phyloP scores from a whole-genome alignment of 37 sponge, comb jelly and placozoan species.

The Spongilla lacustris region DNA sequence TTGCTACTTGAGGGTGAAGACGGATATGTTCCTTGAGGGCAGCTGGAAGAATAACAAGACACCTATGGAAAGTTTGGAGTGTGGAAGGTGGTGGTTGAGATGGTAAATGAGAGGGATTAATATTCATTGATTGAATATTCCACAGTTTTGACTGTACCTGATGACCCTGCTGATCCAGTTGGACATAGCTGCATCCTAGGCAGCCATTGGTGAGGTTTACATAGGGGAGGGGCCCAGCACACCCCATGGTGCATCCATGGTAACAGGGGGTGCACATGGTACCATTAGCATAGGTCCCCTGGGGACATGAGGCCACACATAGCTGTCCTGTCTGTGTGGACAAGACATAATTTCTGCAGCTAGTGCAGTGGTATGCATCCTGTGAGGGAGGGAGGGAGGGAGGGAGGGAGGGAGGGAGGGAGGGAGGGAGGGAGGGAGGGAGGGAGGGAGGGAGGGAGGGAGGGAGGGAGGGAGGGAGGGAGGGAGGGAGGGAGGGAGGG shows the following conservation, averaged over 20 bases:
- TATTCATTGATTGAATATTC: no score
- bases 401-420: no score
- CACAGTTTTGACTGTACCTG: background rate
- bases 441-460: background rate
- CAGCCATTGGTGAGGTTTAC: slow-evolving; percentile 56
- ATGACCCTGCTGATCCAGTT: slow-evolving; percentile 20
- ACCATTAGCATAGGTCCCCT: slow-evolving; percentile 24
- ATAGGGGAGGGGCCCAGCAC: slow-evolving; percentile 69
- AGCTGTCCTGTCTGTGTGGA: background rate
- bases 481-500: background rate
- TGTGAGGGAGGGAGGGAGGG: background rate
- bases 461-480: background rate
- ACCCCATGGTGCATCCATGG: slow-evolving; percentile 60
- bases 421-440: no score
- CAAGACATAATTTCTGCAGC: slow-evolving; percentile 23
- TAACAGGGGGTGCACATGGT: slow-evolving; percentile 46
- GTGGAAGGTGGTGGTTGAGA: background rate
- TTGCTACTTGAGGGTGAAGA: background rate
- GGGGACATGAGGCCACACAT: slow-evolving; percentile 61
- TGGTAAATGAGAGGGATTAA: background rate
- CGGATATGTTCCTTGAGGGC: slow-evolving; percentile 21
- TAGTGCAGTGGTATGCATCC: slow-evolving; percentile 49
- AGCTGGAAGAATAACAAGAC: slow-evolving; percentile 6
- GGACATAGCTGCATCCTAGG: slow-evolving; percentile 46
- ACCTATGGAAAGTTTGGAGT: slow-evolving; percentile 7